Conservation (phyloP, 30 jellyfish, hydroid and myxozoan species). For the Sanderia malayensis region DNA sequence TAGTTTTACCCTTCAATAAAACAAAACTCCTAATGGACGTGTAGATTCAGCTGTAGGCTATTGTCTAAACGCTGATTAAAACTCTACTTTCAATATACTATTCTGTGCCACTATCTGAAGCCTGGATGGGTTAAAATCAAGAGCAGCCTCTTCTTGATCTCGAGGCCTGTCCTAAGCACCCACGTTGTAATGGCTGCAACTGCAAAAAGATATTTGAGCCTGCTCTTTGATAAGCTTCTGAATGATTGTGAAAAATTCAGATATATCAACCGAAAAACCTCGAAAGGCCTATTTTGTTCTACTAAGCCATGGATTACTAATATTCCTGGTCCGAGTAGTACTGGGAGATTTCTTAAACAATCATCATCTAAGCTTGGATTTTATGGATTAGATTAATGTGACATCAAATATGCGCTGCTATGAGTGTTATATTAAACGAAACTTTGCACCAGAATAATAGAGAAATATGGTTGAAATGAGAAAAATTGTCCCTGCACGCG, state of each 20-base stretch:
- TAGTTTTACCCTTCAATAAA: not conserved
- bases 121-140: no score
- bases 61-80: not conserved
- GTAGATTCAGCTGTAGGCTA: not conserved
- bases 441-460: constrained; percentile 14
- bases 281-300: not conserved
- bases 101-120: no score
- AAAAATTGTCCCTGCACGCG: not conserved
- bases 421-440: constrained; percentile 49
- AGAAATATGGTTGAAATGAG: not conserved
- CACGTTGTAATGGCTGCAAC: no score
- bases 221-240: no score
- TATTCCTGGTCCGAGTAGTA: not conserved
- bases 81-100: no score
- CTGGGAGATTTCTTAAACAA: constrained; percentile 34
- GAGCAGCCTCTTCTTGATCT: no score
- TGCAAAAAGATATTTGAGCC: no score
- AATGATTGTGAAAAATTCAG: no score
- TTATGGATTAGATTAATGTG: constrained; percentile 36
- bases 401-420: constrained; percentile 49
- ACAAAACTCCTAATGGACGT: not conserved
- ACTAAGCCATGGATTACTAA: not conserved
- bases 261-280: no score
- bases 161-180: no score
- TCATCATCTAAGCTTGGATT: constrained; percentile 53